phyloP scores from a whole-genome alignment of 1,140 invertebrate genomes.

The Tribolium castaneum region DNA sequence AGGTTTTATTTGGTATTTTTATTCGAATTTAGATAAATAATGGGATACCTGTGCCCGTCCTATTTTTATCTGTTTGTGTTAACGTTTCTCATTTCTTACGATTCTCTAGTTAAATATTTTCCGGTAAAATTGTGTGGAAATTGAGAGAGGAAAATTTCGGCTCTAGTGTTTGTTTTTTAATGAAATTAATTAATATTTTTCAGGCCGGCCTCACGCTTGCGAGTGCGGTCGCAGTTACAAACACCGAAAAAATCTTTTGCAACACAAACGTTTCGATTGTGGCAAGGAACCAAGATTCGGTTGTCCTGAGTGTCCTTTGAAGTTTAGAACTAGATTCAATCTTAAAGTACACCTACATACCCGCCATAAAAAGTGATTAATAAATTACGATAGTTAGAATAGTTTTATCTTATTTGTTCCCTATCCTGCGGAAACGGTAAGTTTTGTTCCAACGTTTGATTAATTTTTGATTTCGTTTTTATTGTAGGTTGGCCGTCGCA shows the following conservation, averaged over 20 bases:
- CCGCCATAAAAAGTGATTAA: background rate
- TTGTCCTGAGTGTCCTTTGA: conserved; percentile 63
- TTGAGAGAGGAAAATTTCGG: too few species aligned
- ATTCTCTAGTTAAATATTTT: too few species aligned
- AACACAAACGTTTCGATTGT: conserved; percentile 65
- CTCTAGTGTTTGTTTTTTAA: background rate
- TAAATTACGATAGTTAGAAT: background rate
- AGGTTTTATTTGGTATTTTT: too few species aligned
- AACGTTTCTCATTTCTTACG: too few species aligned
- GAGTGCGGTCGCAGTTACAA: conserved; percentile 43
- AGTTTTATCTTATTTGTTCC: background rate
- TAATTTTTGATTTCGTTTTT: background rate
- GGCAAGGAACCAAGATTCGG: conserved; percentile 81
- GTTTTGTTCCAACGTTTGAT: background rate
- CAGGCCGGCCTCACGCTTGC: conserved; percentile 21
- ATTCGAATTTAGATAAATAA: too few species aligned
- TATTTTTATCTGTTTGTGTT: too few species aligned
- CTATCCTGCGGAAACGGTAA: background rate
- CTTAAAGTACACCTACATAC: conserved; percentile 18
- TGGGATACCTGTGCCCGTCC: too few species aligned
- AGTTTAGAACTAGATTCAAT: conserved; percentile 38
- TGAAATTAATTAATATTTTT: conserved; percentile 17
- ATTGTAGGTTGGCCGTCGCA: conserved; percentile 3
- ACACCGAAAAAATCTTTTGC: conserved; percentile 29
- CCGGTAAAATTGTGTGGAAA: too few species aligned